Evolutionary conservation across 2,888 invertebrate genomes (phyloP).

Genomic region (Notodonta ziczac): DNA sequence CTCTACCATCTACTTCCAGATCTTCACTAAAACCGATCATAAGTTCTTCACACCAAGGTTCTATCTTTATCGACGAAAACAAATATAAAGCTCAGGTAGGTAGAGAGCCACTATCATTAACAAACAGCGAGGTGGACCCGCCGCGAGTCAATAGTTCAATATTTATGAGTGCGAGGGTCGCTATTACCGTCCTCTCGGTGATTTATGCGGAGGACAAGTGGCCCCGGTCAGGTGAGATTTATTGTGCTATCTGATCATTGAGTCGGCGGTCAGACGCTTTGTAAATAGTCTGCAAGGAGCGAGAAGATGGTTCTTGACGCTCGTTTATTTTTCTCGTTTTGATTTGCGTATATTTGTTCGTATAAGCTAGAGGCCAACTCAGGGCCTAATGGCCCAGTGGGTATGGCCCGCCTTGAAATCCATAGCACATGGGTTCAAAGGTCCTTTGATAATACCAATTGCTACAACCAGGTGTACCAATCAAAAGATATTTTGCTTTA

Average conservation of each 20-base stretch:
- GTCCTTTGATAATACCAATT: no score
- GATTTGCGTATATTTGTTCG: no score
- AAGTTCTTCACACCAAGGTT: neutral
- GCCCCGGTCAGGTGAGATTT: conserved; percentile 11
- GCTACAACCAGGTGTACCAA: no score
- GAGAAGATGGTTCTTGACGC: neutral
- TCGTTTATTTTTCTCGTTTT: neutral
- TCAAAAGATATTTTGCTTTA: no score
- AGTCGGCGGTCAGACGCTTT: conserved; percentile 1
- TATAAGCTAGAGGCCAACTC: no score
- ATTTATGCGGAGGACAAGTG: conserved; percentile 10
- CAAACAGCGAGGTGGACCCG: neutral
- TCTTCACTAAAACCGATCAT: conserved; percentile 13
- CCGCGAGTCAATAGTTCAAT: conserved; percentile 17
- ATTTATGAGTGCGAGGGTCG: conserved; percentile 15
- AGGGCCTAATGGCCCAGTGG: no score
- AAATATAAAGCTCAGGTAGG: neutral
- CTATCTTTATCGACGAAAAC: neutral
- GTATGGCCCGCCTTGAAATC: no score
- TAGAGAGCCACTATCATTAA: conserved; percentile 3
- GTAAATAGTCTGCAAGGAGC: neutral
- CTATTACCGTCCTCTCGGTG: conserved; percentile 6
- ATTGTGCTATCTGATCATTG: conserved; percentile 7
- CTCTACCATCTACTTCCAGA: no score
- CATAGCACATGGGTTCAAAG: no score